Base-by-base conservation (phyloP, 2,888 invertebrate species). In the Hyposoter didymator region DNA sequence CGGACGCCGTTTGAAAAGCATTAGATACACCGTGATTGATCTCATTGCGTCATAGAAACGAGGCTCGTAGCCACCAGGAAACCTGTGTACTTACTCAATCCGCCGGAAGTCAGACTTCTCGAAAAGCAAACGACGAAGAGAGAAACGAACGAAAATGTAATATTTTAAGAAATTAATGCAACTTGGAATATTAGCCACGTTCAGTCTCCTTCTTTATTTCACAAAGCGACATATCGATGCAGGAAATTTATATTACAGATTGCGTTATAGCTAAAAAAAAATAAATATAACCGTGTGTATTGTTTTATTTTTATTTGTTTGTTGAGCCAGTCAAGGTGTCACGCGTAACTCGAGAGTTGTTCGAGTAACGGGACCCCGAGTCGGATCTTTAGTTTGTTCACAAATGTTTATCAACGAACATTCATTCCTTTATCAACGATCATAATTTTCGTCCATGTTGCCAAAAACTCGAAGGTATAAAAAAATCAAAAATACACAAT, bases 201-300 rank as follows among this genome's bases (percentile, higher is more conserved):
- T 49, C 64, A 72, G 52, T 52, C 78, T 72, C 66, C 45, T 28
- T 19, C 43, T 76, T 82, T 82, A 82, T 76, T 82, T 62, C 17
- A 70, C 69, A 62, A 66, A 81, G 62, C 45, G 59, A 14, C 17
- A 28, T 14, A 73, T 84, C 74, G 64, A 85, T 78, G 73, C 32
- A 64, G 52, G 76, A 55, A 67, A 78, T 84, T 84, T 87, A 87
- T 87, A 83, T 87, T 87, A 87, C 87, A 85, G 45, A 76, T 72
- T 59, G 66, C 52, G 62, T 85, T 87, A 75, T 79, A 80, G 74
- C 83, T 84, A 84, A 35, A 74, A 5, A 82, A 39, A 82, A 66
- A 87, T 80, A 87, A 84, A 84, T 84, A 87, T 70, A 81, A 47
- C 78, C 43, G 39, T 19, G 17, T 49, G 22, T 55, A 35, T 47